Evolutionary conservation across 2,113 vertebrate genomes (phyloP).

Genomic region (Cettia cetti): DNA sequence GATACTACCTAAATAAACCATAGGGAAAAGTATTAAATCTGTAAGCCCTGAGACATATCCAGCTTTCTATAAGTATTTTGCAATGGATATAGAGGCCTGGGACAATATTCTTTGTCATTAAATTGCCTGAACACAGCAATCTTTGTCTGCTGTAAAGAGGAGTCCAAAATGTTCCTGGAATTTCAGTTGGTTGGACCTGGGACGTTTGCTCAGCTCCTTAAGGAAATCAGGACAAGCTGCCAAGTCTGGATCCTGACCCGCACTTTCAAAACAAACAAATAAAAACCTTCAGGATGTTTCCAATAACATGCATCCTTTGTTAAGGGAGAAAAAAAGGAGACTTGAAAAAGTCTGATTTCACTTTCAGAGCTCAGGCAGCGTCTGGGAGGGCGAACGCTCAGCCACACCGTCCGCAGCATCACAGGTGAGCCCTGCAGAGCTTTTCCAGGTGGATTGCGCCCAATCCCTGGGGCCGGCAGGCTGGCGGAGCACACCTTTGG

Average conservation of each 20-base stretch:
- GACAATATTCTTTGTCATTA: neutral
- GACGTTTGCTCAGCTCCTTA: neutral
- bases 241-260: neutral
- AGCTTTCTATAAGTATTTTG: neutral
- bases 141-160: neutral
- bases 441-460: rapidly evolving
- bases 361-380: neutral
- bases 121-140: neutral
- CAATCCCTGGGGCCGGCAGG: neutral
- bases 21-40: neutral
- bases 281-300: neutral
- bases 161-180: neutral
- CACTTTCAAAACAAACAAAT: neutral
- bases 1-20: neutral
- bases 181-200: neutral
- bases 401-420: no score
- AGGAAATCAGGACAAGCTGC: neutral
- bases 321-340: neutral
- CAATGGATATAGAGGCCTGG: neutral
- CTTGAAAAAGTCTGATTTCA: neutral
- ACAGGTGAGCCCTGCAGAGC: rapidly evolving
- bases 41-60: neutral
- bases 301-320: neutral
- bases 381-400: rapidly evolving
- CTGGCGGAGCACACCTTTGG: rapidly evolving